A percentile compares a stretch with the other conserved stretches of the same genome.
Evolutionary conservation across 2,797 vertebrate genomes (phyloP).

Genomic region (Eupleurogrammus muticus): DNA sequence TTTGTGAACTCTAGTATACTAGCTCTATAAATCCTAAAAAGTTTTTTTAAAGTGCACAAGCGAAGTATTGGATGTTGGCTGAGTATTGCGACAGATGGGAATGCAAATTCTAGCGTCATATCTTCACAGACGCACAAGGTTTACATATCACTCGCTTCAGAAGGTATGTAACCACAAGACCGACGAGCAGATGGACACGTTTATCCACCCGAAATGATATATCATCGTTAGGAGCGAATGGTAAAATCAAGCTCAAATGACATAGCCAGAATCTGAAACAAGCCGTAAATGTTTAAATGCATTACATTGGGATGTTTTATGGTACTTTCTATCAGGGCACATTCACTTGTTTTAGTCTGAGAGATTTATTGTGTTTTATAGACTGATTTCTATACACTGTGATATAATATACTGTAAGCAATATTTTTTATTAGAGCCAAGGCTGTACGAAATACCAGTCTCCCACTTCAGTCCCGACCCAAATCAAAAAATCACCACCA

Average conservation of each 20-base stretch:
- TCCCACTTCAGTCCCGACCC: no score
- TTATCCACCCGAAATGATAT: not conserved
- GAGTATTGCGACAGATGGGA: conserved; percentile 29
- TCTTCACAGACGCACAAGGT: not conserved
- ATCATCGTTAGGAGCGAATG: not conserved
- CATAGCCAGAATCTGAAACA: no score
- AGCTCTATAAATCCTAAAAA: conserved; percentile 68
- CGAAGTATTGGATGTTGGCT: conserved; percentile 50
- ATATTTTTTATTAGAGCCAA: no score
- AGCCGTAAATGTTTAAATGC: no score
- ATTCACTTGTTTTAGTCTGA: no score
- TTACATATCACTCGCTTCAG: not conserved
- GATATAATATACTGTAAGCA: no score
- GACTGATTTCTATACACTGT: no score
- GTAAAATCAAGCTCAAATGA: not conserved
- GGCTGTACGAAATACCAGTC: no score
- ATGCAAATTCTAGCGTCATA: not conserved
- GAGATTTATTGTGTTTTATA: no score
- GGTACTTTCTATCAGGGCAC: no score
- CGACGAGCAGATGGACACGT: conserved; percentile 27
- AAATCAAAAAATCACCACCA: no score
- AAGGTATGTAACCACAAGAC: not conserved
- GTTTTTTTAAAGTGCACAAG: conserved; percentile 50
- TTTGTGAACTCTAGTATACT: conserved; percentile 61
- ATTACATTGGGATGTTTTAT: no score